Evolutionary conservation across 2,888 invertebrate genomes (phyloP).

Genomic region (Drosophila mimetica): DNA sequence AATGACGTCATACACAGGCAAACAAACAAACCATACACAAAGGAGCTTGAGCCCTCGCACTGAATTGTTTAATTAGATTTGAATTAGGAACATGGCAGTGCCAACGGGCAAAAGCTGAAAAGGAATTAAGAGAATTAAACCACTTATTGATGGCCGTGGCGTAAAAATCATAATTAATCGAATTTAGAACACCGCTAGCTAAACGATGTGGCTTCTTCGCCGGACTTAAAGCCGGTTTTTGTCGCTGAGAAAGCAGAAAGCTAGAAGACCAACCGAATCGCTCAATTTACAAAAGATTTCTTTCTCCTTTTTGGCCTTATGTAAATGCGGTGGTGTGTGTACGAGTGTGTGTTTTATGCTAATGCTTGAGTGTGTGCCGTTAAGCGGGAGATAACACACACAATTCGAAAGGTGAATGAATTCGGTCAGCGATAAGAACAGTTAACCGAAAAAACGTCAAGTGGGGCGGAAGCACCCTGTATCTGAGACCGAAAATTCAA

Average conservation of each 20-base stretch:
- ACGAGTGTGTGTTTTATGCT: constrained; percentile 48
- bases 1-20: constrained; percentile 45
- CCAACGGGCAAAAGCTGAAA: constrained; percentile 39
- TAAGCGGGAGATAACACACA: constrained; percentile 52
- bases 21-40: constrained; percentile 3
- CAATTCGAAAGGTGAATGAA: constrained; percentile 70
- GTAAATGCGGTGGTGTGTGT: constrained; percentile 50
- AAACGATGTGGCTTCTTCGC: constrained; percentile 43
- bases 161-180: constrained; percentile 69
- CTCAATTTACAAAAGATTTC: constrained; percentile 48
- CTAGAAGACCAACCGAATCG: constrained; percentile 35
- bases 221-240: constrained; percentile 57
- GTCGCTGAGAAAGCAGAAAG: constrained; percentile 50
- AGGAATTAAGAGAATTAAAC: constrained; percentile 39
- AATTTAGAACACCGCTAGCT: constrained; percentile 74
- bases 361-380: constrained; percentile 45
- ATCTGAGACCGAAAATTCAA: constrained; percentile 45
- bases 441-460: constrained; percentile 38
- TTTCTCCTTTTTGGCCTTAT: constrained; percentile 56
- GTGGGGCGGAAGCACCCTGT: constrained; percentile 47
- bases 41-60: constrained; percentile 35
- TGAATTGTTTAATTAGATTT: constrained; percentile 72
- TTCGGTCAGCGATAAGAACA: constrained; percentile 59
- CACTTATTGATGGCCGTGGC: constrained; percentile 51
- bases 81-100: constrained; percentile 57